Conservation (phyloP, 2,888 invertebrate species). For the Apantesis nais region DNA sequence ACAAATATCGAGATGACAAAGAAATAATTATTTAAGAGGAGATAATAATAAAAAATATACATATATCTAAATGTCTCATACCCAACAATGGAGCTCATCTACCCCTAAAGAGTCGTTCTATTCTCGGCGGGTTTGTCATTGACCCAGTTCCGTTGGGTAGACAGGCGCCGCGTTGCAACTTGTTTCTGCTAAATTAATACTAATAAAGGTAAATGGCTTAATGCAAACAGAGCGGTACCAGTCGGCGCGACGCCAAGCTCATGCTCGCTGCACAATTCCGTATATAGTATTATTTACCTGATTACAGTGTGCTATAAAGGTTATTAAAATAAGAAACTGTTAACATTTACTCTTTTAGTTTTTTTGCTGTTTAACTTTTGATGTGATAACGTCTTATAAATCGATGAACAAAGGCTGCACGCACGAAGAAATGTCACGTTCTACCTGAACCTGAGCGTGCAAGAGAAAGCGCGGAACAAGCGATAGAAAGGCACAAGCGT, state of each 20-base stretch:
- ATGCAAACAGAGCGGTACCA: constrained; percentile 63
- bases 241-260: constrained; percentile 54
- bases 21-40: constrained; percentile 29
- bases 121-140: constrained; percentile 80
- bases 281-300: constrained; percentile 45
- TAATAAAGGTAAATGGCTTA: constrained; percentile 74
- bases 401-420: too few species aligned
- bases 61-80: constrained; percentile 48
- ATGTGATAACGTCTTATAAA: too few species aligned
- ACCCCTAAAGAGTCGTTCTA: constrained; percentile 77
- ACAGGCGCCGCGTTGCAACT: constrained; percentile 64
- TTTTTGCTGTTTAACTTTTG: not conserved
- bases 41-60: constrained; percentile 9
- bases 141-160: constrained; percentile 75
- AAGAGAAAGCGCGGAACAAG: too few species aligned
- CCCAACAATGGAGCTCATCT: constrained; percentile 72
- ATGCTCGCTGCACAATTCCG: constrained; percentile 43
- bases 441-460: too few species aligned
- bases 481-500: too few species aligned
- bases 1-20: constrained; percentile 8
- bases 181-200: constrained; percentile 72
- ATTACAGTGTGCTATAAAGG: constrained; percentile 36
- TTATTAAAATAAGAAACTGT: constrained; percentile 14
- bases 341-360: constrained; percentile 8
- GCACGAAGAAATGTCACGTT: too few species aligned